Conservation (phyloP, 2,888 invertebrate genomes). For the Quadriops clusia region DNA sequence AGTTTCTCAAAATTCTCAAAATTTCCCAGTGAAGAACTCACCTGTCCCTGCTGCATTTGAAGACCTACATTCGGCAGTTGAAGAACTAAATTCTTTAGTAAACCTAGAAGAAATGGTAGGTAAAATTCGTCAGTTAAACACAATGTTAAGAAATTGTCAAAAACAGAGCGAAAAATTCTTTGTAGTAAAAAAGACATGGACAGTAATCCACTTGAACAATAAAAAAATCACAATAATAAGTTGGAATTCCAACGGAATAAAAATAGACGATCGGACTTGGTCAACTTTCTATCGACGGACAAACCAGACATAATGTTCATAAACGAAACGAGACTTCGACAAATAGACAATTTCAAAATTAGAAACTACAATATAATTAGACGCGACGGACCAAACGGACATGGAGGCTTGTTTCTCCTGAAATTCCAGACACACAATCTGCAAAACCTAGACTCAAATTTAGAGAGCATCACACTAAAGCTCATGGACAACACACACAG, state of each 20-base stretch:
- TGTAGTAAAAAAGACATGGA: too few relatives aligned
- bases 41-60: too few relatives aligned
- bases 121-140: too few relatives aligned
- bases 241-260: conserved; percentile 15
- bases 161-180: background rate
- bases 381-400: conserved; percentile 1
- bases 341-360: conserved; percentile 6
- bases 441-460: background rate
- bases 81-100: too few relatives aligned
- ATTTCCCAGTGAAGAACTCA: too few relatives aligned
- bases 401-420: conserved; percentile 1
- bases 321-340: conserved; percentile 12
- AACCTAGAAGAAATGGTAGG: too few relatives aligned
- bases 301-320: conserved; percentile 12
- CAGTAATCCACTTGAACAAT: too few relatives aligned
- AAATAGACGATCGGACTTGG: conserved; percentile 10
- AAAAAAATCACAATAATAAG: too few relatives aligned
- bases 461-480: conserved; percentile 12
- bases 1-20: too few relatives aligned
- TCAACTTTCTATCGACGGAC: conserved; percentile 9
- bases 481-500: conserved; percentile 6
- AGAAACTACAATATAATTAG: conserved; percentile 4
- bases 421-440: conserved; percentile 4
- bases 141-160: too few relatives aligned
- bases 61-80: too few relatives aligned